Evolutionary conservation across 2,888 invertebrate genomes (phyloP), one percentile per base, ranked within the genome.

Genomic region (Coenonympha arcania): DNA sequence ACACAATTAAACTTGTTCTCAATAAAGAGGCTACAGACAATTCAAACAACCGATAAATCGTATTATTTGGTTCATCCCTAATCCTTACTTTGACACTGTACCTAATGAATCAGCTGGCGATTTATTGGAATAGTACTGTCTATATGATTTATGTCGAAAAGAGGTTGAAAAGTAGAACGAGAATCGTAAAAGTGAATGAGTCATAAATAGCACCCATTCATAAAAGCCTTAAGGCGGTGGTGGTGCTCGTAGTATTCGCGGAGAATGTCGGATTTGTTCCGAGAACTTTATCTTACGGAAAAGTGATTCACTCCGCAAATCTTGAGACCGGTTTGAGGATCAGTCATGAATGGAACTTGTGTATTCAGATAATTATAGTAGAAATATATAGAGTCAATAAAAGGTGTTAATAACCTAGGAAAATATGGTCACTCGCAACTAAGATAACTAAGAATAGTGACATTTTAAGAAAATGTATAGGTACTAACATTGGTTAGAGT

Each of bases 181-280:
- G 39, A 36, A 54, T 51, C 47, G 58, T 59, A 61, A 60, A 58
- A 56, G 48, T 18, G 34, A 39, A 53, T 65, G 66, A 65, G 46
- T 65, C 64, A 65, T 42, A 30, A 39, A 49, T 55, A 54, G 56
- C 61, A 54, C 50, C 52, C 60, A 60, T 57, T 55, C 59, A 59
- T n/a, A n/a, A n/a, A n/a, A n/a, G n/a, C n/a, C n/a, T n/a, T 54
- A 49, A 57, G 51, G 42, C 48, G 42, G 52, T 44, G 50, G 8
- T 16, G 31, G 31, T 16, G 15, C 15, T 16, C 44, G 45, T 52
- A 57, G 54, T 15, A 61, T 62, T 63, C 61, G 54, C 53, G 49
- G 58, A 50, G 62, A 66, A 65, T 64, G 61, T 62, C 60, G 57
- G 64, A 57, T 57, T 57, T 53, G 60, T 65, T 65, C 62, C 52